Conservation (phyloP, 1,140 invertebrate genomes). For the Drosophila ironensis region DNA sequence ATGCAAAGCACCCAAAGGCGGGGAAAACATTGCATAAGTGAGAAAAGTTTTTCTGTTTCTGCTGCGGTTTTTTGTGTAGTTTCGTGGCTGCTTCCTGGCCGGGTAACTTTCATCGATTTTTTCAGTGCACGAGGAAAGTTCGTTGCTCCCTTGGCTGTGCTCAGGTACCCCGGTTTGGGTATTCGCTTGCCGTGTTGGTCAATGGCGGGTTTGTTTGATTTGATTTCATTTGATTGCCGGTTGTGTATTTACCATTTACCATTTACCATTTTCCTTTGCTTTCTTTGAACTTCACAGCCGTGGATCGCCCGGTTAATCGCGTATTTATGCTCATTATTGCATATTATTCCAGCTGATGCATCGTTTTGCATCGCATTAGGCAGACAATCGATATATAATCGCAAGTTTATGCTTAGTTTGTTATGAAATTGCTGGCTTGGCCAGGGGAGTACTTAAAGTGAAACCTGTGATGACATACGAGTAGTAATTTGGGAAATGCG, state of each 20-base stretch:
- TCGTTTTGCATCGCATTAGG: conserved; percentile 41
- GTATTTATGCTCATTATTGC: conserved; percentile 55
- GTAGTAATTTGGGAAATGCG: too few relatives aligned
- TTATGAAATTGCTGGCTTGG: conserved; percentile 43
- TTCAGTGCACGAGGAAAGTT: conserved; percentile 38
- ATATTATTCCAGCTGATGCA: conserved; percentile 55
- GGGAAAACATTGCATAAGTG: conserved; percentile 36
- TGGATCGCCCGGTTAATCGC: conserved; percentile 40
- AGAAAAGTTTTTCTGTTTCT: neutral
- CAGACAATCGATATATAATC: conserved; percentile 65
- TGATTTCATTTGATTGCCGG: conserved; percentile 25
- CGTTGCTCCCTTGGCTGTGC: conserved; percentile 27
- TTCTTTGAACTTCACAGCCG: conserved; percentile 48
- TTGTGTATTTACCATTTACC: conserved; percentile 10
- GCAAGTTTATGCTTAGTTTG: conserved; percentile 41
- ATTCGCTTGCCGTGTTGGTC: conserved; percentile 12
- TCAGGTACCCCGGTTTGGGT: neutral
- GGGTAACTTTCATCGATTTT: conserved; percentile 46
- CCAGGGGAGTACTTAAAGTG: conserved; percentile 1
- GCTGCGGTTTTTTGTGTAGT: conserved; percentile 15
- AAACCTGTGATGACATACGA: too few relatives aligned
- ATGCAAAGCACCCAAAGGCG: conserved; percentile 18
- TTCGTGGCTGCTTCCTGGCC: conserved; percentile 1
- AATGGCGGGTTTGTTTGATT: conserved; percentile 26
- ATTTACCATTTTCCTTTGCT: conserved; percentile 40